Evolutionary conservation across 2,888 invertebrate genomes (phyloP), one percentile per base, ranked within the genome.

Genomic region (Blastobasis adustella): DNA sequence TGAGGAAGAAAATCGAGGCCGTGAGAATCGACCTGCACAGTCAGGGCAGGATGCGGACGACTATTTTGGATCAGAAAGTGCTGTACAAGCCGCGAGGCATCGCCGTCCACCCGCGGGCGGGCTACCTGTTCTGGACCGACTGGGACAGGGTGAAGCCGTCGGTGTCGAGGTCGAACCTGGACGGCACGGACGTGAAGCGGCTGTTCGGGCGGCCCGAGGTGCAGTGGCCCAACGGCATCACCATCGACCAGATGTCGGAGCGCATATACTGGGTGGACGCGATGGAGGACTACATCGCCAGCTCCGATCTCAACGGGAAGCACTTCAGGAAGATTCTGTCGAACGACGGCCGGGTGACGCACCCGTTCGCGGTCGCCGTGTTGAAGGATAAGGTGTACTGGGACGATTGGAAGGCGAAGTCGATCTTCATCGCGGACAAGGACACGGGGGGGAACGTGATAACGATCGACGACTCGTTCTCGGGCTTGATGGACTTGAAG

Each of bases 261-360:
- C 89, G 93, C 47, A 92, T 97, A 49, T 97, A 95, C 72, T 96
- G 96, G 95, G 96, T 95, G 0, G 96, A 97, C 68, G 96, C 96
- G 0, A 91, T 91, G 67, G 91, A 92, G 59, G 95, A 96, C 76
- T 94, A 94, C 69, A 95, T 97, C 49, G 94, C 93, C 0, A 94
- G 94, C 41, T 90, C 93, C 0, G 93, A 94, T 73, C 80, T 95
- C 45, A 90, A 95, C 61, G 96, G 96, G 0, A 83, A 85, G 44
- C 82, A 89, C 66, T 92, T 95, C 62, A 91, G 90, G 57, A 92
- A 92, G 63, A 91, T 96, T 6, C 76, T 94, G 8, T 82, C 90
- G 56, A 90, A 92, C 52, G 91, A 91, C 52, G 91, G 91, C 0
- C 90, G 91, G 46, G 92, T 95, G 0, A 90, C 93, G 0, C 96